Evolutionary conservation across 2,888 invertebrate genomes (phyloP), one percentile per base, ranked within the genome.

Genomic region (Scaptomyza cyrtandrae): DNA sequence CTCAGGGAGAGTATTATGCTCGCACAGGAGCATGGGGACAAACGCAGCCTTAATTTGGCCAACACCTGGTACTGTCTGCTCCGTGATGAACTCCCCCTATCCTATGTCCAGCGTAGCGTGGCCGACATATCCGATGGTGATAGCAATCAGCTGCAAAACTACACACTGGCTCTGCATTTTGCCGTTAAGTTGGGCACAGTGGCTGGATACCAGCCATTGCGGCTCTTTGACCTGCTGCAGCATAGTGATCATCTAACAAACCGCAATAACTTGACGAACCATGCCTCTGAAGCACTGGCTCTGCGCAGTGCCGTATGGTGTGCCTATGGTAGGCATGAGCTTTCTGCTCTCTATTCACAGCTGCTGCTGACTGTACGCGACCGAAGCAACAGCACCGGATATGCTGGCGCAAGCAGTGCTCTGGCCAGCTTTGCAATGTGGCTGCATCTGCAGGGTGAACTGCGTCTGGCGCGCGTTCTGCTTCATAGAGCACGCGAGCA

Each of bases 241-340:
- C 96, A 96, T 91, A 97, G 97, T 72, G 98, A 98, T 87, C 94
- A 96, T 13, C 93, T 97, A 10, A 98, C 97, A 91, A 97, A 96
- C 89, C 95, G 97, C 73, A 96, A 97, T 90, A 96, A 96, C 0
- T 94, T 97, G 93, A 94, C 95, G 3, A 97, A 97, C 79, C 93
- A 98, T 57, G 95, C 96, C 71, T 95, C 96, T 73, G 95, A 96
- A 72, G 96, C 96, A 24, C 94, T 96, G 78, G 95, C 96, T 0
- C 95, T 97, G 91, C 95, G 96, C 78, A 95, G 97, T 0, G 96
- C 97, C 0, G 93, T 98, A 10, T 98, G 98, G 98, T 94, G 95
- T 13, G 94, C 97, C 59, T 98, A 97, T 90, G 98, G 98, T 0
- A 96, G 97, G 91, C 95, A 95, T 1, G 96, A 97, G 91, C 95